Evolutionary conservation across 2,888 invertebrate species (phyloP), one percentile per base, ranked within the genome.

Genomic region (Galerucella pusilla): DNA sequence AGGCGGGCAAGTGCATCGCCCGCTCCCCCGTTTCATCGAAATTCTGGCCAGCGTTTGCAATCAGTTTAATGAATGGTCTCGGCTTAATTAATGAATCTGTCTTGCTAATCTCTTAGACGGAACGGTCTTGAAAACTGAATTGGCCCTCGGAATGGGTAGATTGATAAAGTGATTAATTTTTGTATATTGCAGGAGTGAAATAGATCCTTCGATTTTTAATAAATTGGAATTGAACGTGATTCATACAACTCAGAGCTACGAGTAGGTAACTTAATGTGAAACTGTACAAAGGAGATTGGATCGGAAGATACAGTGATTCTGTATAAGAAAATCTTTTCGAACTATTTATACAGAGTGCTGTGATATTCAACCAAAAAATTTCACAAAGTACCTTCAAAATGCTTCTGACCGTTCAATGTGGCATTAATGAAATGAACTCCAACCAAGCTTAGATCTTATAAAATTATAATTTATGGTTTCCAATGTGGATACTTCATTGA

Each of bases 111-210:
- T 88, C 86, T 86, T 87, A 87, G 88, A 88, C 87, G 87, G 87
- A 87, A 85, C 82, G 85, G 85, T 85, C 85, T 86, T 84, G 85
- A 85, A 80, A 84, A 83, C 84, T 83, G 85, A 83, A 85, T 84
- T 85, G 85, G 85, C 84, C 84, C 84, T 85, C 85, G 84, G 80
- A 86, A 84, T 82, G 84, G 85, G 84, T 85, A 84, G 86, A 87
- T 87, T 87, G 87, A 87, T 88, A 88, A 88, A 87, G 87, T 87
- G 87, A 88, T 88, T 88, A 88, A 88, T 88, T 88, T 88, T 87
- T 87, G 86, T 86, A 84, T 85, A 82, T 83, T 61, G 20, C 75
- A 74, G 75, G 71, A 74, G 71, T 74, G 63, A 68, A 66, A 68
- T 54, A 28, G 71, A 54, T 71, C 45, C 60, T 71, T 74, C 49